These are phyloP conservation scores for Cartodere bifasciata DNA, from an alignment of 2,888 invertebrate genomes.

Conservation along the genomic window DNA sequence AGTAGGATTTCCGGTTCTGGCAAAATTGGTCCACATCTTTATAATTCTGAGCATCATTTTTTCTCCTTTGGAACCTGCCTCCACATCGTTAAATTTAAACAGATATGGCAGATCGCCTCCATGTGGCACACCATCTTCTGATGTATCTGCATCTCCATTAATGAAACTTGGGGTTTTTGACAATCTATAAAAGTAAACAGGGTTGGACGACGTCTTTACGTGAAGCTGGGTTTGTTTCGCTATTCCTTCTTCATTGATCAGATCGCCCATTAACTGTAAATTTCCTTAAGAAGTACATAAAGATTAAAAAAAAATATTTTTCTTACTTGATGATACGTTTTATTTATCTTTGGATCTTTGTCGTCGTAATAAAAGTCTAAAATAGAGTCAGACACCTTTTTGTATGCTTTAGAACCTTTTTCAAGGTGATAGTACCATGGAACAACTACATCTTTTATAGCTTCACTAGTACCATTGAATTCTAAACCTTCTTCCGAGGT, in stretches of 20 bases:
- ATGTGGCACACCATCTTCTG: slow-evolving; percentile 23
- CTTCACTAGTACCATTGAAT: slow-evolving; percentile 14
- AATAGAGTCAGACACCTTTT: slow-evolving; percentile 18
- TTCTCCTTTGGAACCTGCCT: too few relatives aligned
- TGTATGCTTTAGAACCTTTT: slow-evolving; percentile 18
- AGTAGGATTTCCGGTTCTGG: slow-evolving; percentile 21
- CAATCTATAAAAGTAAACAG: slow-evolving; percentile 26
- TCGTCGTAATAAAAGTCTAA: slow-evolving; percentile 25
- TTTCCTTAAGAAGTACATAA: slow-evolving; percentile 5
- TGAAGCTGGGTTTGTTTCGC: slow-evolving; percentile 19
- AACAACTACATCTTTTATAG: slow-evolving; percentile 18
- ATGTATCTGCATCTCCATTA: too few relatives aligned
- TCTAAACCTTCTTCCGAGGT: slow-evolving; percentile 27
- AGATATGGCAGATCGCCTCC: slow-evolving; percentile 21
- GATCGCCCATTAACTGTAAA: slow-evolving; percentile 15
- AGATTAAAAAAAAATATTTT: too few relatives aligned
- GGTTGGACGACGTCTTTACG: slow-evolving; percentile 18
- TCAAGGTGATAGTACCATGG: slow-evolving; percentile 20
- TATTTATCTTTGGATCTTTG: slow-evolving; percentile 13
- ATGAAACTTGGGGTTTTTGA: too few relatives aligned
- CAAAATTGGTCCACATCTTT: slow-evolving; percentile 26
- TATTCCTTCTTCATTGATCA: slow-evolving; percentile 20
- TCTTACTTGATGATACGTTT: slow-evolving; percentile 5
- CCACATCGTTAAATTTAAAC: slow-evolving; percentile 20
- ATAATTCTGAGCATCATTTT: slow-evolving; percentile 16